Conservation (phyloP, 2,113 vertebrate species). For the Bos indicus region DNA sequence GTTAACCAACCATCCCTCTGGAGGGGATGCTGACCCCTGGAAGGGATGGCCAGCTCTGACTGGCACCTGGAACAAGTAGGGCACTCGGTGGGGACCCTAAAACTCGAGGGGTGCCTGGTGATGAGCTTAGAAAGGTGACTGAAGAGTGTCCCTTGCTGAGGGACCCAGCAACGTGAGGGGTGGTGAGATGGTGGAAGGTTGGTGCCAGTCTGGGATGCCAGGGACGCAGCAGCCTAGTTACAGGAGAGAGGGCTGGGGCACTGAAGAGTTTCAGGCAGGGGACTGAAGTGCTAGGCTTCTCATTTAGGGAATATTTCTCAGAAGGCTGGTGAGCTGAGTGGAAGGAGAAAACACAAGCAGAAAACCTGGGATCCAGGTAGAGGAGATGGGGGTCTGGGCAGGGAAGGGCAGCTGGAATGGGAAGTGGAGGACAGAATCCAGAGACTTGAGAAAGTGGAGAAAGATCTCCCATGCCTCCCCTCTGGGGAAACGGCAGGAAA, state of each 20-base stretch:
- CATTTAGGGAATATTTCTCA: background rate
- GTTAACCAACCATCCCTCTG: background rate
- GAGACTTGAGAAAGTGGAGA: background rate
- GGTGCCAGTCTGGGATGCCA: background rate
- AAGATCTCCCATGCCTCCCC: background rate
- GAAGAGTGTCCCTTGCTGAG: rapidly evolving
- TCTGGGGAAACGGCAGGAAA: background rate
- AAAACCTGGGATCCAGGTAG: background rate
- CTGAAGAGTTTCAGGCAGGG: background rate
- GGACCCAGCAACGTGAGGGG: background rate
- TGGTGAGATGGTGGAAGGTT: background rate
- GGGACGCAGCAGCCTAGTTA: background rate
- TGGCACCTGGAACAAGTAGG: background rate
- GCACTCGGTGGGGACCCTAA: background rate
- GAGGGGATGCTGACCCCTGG: background rate
- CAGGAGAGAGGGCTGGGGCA: rapidly evolving
- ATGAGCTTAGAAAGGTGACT: background rate
- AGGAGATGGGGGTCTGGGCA: background rate
- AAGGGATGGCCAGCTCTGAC: background rate
- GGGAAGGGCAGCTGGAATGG: background rate
- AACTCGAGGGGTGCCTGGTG: background rate
- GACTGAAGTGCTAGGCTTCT: background rate
- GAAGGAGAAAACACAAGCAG: background rate
- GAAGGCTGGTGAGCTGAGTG: background rate
- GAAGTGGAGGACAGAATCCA: background rate